phyloP scores from a whole-genome alignment of 1,140 invertebrate species.

The Tribolium madens region DNA sequence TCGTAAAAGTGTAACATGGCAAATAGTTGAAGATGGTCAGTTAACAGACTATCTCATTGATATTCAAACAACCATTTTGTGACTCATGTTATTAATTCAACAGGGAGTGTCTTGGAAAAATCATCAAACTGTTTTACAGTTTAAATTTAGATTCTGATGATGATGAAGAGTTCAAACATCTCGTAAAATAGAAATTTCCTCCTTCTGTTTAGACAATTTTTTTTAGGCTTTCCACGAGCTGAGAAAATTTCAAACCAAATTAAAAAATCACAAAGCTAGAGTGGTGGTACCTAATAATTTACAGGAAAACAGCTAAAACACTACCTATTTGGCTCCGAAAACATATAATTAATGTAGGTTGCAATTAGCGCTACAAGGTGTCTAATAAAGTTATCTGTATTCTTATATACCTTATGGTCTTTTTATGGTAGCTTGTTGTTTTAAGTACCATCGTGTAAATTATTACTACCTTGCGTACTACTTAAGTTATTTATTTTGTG shows the following conservation, averaged over 20 bases:
- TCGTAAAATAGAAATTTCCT: no score
- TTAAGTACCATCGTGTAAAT: neutral
- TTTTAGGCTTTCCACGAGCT: no score
- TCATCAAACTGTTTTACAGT: neutral
- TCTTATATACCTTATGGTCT: neutral
- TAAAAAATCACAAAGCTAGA: no score
- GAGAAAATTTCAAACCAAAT: no score
- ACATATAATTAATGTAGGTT: neutral
- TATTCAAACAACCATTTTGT: neutral
- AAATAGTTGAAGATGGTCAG: neutral
- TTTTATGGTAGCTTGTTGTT: neutral
- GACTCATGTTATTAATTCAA: conserved; percentile 18
- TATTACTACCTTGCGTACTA: neutral
- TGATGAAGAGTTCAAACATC: conserved; percentile 10
- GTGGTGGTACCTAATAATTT: neutral
- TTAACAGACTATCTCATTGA: neutral
- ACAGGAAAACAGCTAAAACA: neutral
- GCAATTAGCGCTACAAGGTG: neutral
- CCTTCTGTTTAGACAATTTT: no score
- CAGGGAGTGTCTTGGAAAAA: conserved; percentile 8
- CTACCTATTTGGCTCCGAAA: neutral
- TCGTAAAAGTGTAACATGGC: neutral
- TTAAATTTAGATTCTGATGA: conserved; percentile 15
- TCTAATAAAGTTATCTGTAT: neutral
- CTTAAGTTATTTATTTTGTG: neutral